These are phyloP conservation scores for Psittacula echo DNA, from an alignment of 2,797 vertebrate species.

Conservation along the genomic window DNA sequence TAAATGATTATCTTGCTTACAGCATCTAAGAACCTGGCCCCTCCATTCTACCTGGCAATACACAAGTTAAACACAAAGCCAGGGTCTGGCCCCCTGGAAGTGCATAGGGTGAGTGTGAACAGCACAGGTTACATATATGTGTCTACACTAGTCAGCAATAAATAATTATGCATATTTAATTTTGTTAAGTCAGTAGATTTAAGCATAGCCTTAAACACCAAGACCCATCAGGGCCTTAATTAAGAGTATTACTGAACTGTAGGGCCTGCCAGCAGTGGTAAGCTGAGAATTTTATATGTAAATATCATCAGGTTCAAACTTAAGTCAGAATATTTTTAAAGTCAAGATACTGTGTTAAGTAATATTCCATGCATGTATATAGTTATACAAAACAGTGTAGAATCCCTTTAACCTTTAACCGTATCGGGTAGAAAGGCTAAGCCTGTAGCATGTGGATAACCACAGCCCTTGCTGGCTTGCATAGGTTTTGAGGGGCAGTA, in stretches of 20 bases:
- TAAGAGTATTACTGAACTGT: neutral
- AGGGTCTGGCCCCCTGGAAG: neutral
- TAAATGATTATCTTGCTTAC: neutral
- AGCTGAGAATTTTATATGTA: neutral
- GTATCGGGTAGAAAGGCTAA: neutral
- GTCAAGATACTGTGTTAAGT: neutral
- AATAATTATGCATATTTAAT: neutral
- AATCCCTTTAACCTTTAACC: neutral
- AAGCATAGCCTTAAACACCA: neutral
- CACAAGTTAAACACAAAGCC: neutral
- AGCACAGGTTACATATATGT: neutral
- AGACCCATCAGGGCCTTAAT: neutral
- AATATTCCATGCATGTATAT: neutral
- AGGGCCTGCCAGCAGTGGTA: neutral
- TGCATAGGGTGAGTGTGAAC: neutral
- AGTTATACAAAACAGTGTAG: neutral
- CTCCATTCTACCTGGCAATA: neutral
- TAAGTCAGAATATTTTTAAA: neutral
- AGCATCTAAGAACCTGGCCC: neutral
- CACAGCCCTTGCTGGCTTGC: neutral
- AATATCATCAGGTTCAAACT: neutral
- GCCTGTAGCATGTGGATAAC: neutral
- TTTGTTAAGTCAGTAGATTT: neutral
- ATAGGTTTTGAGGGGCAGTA: neutral
- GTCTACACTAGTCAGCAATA: neutral